Evolutionary conservation across 2,113 vertebrate genomes (phyloP).

Genomic region (Erythrocebus patas): DNA sequence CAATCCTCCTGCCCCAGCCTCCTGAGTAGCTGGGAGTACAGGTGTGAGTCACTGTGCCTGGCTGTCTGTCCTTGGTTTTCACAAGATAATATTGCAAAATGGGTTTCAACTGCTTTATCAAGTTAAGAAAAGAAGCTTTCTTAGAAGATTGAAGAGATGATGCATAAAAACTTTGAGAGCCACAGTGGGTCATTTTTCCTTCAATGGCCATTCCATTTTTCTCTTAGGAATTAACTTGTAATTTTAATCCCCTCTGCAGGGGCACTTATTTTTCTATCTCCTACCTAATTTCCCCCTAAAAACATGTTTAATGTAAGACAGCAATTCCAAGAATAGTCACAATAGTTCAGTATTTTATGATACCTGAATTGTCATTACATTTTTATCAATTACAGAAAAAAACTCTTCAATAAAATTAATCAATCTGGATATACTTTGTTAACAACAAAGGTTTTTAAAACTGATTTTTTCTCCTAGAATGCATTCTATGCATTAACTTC

Average conservation of each 20-base stretch:
- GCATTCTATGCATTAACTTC: constrained; percentile 14
- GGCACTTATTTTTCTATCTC: constrained; percentile 8
- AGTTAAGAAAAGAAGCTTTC: neutral
- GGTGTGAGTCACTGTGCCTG: too few relatives aligned
- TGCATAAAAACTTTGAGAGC: constrained; percentile 16
- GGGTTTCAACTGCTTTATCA: neutral
- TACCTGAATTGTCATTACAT: constrained; percentile 1
- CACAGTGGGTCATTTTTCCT: constrained; percentile 13
- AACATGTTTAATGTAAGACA: constrained; percentile 15
- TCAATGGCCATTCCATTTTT: constrained; percentile 1
- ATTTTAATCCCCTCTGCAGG: constrained; percentile 16
- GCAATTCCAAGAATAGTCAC: constrained; percentile 24
- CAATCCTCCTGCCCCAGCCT: too few relatives aligned
- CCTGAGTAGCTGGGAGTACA: too few relatives aligned
- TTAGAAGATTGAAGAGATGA: constrained; percentile 41
- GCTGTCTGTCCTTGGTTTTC: neutral
- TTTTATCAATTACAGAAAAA: constrained; percentile 47
- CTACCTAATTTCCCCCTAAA: neutral
- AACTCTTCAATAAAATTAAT: constrained; percentile 16
- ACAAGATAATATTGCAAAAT: neutral
- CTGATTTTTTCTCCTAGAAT: neutral
- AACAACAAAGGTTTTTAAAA: constrained; percentile 42
- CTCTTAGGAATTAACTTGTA: constrained; percentile 20
- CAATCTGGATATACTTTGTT: constrained; percentile 9
- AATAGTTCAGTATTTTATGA: constrained; percentile 28